phyloP scores from a whole-genome alignment of 2,797 vertebrate genomes.

The Pangasius sanitwongsei region DNA sequence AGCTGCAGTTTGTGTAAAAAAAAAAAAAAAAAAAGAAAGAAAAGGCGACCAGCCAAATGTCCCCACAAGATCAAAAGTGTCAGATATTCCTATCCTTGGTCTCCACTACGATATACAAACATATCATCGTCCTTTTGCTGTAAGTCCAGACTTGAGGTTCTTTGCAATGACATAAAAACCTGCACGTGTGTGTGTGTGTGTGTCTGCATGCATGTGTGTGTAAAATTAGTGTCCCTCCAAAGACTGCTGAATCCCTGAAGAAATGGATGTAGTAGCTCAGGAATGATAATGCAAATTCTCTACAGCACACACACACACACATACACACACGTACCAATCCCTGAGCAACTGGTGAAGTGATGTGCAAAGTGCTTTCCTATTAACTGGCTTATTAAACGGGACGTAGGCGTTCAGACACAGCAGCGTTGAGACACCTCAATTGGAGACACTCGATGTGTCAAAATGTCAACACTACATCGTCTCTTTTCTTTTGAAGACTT shows the following conservation, averaged over 20 bases:
- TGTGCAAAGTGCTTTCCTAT: slow-evolving; percentile 30
- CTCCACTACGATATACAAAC: neutral
- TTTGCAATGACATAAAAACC: slow-evolving; percentile 42
- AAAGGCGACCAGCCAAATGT: neutral
- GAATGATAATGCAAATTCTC: slow-evolving; percentile 44
- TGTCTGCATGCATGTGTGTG: slow-evolving; percentile 41
- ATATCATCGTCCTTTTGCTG: slow-evolving; percentile 5
- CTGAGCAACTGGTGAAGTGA: slow-evolving; percentile 21
- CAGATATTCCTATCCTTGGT: no score
- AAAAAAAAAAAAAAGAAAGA: neutral
- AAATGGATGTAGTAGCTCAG: slow-evolving; percentile 42
- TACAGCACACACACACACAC: slow-evolving; percentile 10
- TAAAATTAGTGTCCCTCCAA: slow-evolving; percentile 52
- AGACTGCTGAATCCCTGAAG: slow-evolving; percentile 48
- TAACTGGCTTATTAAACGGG: slow-evolving; percentile 28
- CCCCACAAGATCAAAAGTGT: neutral
- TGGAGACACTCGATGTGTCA: slow-evolving; percentile 17
- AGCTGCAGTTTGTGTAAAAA: neutral
- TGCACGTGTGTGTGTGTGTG: slow-evolving; percentile 29
- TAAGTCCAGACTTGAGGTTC: slow-evolving; percentile 42
- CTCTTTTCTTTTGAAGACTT: slow-evolving; percentile 25
- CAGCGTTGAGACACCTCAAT: slow-evolving; percentile 1
- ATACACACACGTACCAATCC: slow-evolving; percentile 13
- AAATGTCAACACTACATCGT: slow-evolving; percentile 17
- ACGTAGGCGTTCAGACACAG: slow-evolving; percentile 28